Evolutionary conservation across 2,797 vertebrate genomes (phyloP).

Genomic region (Brachyrhaphis roseni): DNA sequence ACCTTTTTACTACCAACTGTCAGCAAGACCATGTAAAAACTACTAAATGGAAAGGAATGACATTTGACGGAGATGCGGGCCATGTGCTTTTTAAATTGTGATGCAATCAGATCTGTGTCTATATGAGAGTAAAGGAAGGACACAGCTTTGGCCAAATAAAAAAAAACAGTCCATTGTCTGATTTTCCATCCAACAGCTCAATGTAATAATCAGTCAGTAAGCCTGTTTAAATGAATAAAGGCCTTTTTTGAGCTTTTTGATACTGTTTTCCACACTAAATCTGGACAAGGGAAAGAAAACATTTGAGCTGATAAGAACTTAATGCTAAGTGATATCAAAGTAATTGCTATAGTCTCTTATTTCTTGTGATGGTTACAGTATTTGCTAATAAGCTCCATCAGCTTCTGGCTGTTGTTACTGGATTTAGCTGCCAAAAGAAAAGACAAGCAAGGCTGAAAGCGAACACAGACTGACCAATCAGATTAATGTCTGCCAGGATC

Average conservation of each 20-base stretch:
- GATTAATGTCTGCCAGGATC: background rate
- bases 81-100: background rate
- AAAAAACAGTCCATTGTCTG: background rate
- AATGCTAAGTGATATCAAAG: no score
- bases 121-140: background rate
- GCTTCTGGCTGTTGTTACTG: background rate
- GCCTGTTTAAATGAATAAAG: background rate
- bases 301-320: slow-evolving; percentile 4
- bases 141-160: background rate
- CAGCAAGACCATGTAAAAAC: background rate
- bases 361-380: background rate
- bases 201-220: slow-evolving; percentile 1
- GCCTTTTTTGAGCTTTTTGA: background rate
- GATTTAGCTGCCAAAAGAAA: slow-evolving; percentile 1
- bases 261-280: background rate
- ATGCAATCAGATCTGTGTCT: background rate
- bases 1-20: background rate
- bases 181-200: slow-evolving; percentile 6
- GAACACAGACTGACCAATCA: background rate
- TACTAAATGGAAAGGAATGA: background rate
- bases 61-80: background rate
- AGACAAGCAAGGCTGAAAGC: background rate
- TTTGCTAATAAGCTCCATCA: background rate
- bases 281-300: background rate
- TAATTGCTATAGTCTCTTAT: background rate